These are phyloP conservation scores for Conomelus anceps DNA, from an alignment of 2,888 invertebrate species.

Conservation along the genomic window DNA sequence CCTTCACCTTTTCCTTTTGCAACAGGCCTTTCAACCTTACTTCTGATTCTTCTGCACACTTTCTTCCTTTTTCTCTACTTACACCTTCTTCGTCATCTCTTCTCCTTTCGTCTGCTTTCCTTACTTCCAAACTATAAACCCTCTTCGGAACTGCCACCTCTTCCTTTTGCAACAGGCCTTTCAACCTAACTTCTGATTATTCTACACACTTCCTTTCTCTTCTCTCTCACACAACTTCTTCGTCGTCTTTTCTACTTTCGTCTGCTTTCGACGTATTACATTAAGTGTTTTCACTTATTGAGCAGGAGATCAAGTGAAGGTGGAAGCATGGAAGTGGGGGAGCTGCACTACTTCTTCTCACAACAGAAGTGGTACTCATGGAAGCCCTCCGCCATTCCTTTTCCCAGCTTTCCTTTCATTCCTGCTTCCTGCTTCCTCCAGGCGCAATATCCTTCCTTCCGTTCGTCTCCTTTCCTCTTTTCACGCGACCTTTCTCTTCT, in stretches of 20 bases:
- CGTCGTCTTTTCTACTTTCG: no score
- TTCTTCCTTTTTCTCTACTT: neutral
- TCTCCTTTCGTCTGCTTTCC: neutral
- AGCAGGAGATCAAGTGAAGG: neutral
- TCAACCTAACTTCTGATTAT: neutral
- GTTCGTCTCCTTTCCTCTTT: neutral
- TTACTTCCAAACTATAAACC: neutral
- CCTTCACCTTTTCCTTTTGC: neutral
- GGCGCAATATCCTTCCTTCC: neutral
- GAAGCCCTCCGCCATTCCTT: no score
- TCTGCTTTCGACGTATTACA: neutral
- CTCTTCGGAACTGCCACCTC: no score
- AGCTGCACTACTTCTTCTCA: neutral
- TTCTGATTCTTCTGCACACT: neutral
- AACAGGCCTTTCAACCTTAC: no score
- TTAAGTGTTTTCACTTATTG: neutral
- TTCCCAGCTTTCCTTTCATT: neutral
- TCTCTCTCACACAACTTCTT: neutral
- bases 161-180: neutral
- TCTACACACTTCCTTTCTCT: neutral
- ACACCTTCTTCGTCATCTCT: neutral
- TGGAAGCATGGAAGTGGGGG: neutral
- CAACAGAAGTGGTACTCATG: neutral
- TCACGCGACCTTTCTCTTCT: neutral
- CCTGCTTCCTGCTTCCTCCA: neutral